Evolutionary conservation across 2,888 invertebrate species (phyloP).

Genomic region (Augiades crinisus): DNA sequence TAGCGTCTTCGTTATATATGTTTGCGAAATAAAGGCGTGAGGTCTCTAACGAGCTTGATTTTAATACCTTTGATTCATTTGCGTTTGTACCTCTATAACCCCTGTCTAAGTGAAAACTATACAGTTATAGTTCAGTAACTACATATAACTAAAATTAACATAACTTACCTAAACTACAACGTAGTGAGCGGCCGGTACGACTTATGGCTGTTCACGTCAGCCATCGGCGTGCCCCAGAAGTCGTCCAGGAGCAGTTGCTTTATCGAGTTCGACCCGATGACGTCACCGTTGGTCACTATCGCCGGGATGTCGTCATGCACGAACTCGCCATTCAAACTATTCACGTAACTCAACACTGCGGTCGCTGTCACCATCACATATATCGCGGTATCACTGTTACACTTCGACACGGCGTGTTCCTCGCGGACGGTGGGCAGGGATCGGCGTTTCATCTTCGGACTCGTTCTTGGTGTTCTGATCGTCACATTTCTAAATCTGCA

Average conservation of each 20-base stretch:
- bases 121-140: too few species aligned
- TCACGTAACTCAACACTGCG: constrained; percentile 86
- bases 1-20: too few species aligned
- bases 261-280: constrained; percentile 84
- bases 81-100: too few species aligned
- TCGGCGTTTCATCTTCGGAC: constrained; percentile 75
- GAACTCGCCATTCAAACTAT: constrained; percentile 90
- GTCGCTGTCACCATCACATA: constrained; percentile 85
- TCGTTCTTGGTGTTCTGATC: constrained; percentile 44
- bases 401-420: constrained; percentile 49
- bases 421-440: constrained; percentile 63
- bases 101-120: too few species aligned
- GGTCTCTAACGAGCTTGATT: too few species aligned
- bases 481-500: constrained; percentile 73
- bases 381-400: constrained; percentile 77
- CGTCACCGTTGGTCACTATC: constrained; percentile 90
- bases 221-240: constrained; percentile 94
- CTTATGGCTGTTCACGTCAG: constrained; percentile 90
- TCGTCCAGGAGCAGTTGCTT: constrained; percentile 87
- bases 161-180: constrained; percentile 92
- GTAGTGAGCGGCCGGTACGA: constrained; percentile 92
- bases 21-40: too few species aligned
- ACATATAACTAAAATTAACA: background rate
- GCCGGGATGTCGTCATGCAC: constrained; percentile 95
- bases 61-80: too few species aligned